These are phyloP conservation scores for Pachypanchax playfairii DNA, from an alignment of 2,113 vertebrate genomes.

Conservation along the genomic window DNA sequence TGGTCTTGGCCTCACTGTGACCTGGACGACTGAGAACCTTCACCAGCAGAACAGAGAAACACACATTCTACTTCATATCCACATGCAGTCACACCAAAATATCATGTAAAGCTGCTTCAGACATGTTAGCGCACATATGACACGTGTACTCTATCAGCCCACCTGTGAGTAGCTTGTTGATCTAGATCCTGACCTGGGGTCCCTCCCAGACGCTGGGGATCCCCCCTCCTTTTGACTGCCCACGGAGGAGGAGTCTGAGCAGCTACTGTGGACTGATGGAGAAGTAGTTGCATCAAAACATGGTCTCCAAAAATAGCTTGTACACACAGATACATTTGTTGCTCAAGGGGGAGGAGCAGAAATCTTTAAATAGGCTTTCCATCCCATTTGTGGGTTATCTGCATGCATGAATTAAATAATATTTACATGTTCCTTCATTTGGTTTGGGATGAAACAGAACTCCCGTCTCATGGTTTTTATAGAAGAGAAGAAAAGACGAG, in stretches of 20 bases:
- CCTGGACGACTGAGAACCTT: too few species aligned
- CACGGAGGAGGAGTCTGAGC: slow-evolving; percentile 75
- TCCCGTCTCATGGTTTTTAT: neutral
- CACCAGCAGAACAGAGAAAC: too few species aligned
- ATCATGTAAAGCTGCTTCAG: too few species aligned
- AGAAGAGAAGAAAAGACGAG: neutral
- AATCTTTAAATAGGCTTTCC: neutral
- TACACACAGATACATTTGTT: neutral
- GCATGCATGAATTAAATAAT: neutral
- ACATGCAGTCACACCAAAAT: too few species aligned
- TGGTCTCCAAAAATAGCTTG: neutral
- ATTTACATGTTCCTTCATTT: neutral
- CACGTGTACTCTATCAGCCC: slow-evolving; percentile 6
- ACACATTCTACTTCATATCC: too few species aligned
- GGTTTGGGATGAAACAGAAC: neutral
- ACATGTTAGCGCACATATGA: too few species aligned
- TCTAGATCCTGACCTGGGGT: slow-evolving; percentile 67
- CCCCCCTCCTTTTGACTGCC: slow-evolving; percentile 77
- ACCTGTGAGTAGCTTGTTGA: slow-evolving; percentile 71
- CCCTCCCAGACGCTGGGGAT: slow-evolving; percentile 71
- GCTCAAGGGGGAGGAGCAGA: neutral
- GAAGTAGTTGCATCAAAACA: neutral
- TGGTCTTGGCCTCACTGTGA: too few species aligned
- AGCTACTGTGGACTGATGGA: slow-evolving; percentile 71
- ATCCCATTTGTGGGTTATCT: neutral